Conservation (phyloP, 2,888 invertebrate genomes). For the Pammene fasciana region DNA sequence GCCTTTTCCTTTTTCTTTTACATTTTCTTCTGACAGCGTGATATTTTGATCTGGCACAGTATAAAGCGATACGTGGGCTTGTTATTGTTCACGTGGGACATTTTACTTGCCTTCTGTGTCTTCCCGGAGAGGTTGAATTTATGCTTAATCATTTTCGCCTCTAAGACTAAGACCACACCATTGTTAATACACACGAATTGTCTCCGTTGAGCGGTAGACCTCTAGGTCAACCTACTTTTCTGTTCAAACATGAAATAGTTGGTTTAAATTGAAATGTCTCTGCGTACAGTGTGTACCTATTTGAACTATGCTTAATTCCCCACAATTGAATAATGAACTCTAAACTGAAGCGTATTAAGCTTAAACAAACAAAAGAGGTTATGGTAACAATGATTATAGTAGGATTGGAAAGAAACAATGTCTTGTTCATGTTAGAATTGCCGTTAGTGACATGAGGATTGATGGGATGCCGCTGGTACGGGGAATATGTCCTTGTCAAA, state of each 20-base stretch:
- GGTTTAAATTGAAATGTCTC: too few species aligned
- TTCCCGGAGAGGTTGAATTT: not conserved
- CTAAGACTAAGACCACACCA: too few species aligned
- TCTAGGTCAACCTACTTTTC: too few species aligned
- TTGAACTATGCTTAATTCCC: too few species aligned
- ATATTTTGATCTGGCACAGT: constrained; percentile 25
- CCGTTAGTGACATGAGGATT: not conserved
- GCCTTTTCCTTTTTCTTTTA: constrained; percentile 35
- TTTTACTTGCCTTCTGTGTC: constrained; percentile 1
- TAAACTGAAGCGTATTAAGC: not conserved
- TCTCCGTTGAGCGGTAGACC: too few species aligned
- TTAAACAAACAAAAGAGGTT: too few species aligned
- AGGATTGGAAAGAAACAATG: constrained; percentile 4
- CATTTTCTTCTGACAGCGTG: constrained; percentile 15
- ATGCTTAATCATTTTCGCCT: not conserved
- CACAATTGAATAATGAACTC: not conserved
- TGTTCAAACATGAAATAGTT: too few species aligned
- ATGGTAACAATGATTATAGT: not conserved
- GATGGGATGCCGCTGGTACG: not conserved
- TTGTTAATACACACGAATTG: too few species aligned
- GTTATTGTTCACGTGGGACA: not conserved
- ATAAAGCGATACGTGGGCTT: constrained; percentile 1
- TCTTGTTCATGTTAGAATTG: constrained; percentile 1
- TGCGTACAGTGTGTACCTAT: too few species aligned
- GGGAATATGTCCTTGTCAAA: not conserved